Conservation (phyloP, 2,888 invertebrate genomes). For the Hartigia nigra region DNA sequence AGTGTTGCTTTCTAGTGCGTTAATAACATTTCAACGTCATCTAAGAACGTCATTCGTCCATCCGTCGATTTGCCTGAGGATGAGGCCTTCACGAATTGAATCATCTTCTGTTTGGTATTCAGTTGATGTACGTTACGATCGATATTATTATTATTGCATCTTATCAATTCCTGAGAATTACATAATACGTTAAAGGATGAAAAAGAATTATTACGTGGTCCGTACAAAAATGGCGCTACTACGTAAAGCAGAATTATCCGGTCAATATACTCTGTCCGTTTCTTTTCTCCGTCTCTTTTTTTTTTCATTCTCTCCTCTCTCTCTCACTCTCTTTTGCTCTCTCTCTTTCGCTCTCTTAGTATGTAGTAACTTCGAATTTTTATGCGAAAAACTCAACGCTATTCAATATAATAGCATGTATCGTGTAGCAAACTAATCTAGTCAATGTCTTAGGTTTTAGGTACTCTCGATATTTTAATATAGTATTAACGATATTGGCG, state of each 20-base stretch:
- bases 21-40: neutral
- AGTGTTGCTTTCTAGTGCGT: neutral
- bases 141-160: neutral
- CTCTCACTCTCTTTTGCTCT: no score
- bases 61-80: neutral
- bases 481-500: conserved; percentile 1
- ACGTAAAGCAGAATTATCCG: neutral
- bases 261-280: neutral
- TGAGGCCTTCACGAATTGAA: neutral
- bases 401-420: neutral
- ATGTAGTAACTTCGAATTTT: neutral
- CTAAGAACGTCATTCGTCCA: neutral
- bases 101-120: neutral
- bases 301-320: neutral
- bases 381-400: neutral
- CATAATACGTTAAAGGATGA: neutral
- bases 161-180: neutral
- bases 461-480: conserved; percentile 1
- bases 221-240: neutral
- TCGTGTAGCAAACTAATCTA: neutral
- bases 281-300: neutral
- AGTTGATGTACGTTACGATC: neutral
- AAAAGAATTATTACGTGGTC: neutral
- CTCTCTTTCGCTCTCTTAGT: neutral
- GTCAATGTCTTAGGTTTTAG: conserved; percentile 1